Conservation (phyloP, 2,888 invertebrate species). For the Volucella inanis region DNA sequence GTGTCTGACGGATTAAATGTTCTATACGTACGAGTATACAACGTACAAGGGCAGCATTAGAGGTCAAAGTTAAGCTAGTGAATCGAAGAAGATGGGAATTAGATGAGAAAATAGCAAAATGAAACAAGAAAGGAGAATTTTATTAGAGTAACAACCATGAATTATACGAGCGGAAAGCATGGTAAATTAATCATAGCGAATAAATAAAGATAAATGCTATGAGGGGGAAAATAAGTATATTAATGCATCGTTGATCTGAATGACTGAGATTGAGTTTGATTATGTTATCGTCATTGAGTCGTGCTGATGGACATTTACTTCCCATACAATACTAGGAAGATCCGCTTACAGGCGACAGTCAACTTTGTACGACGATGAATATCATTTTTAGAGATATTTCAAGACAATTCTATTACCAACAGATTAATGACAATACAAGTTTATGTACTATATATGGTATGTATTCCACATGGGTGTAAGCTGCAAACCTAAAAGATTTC, state of each 20-base stretch:
- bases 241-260: slow-evolving; percentile 20
- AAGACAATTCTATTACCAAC: too few relatives aligned
- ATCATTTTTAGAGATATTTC: too few relatives aligned
- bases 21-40: not conserved
- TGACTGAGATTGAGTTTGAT: slow-evolving; percentile 25
- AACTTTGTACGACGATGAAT: too few relatives aligned
- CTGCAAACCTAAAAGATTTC: too few relatives aligned
- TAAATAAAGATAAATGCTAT: slow-evolving; percentile 37
- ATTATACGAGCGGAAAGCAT: not conserved
- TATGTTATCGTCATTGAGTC: slow-evolving; percentile 4
- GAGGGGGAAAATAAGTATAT: not conserved
- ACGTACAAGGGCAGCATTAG: not conserved
- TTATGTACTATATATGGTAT: too few relatives aligned
- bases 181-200: slow-evolving; percentile 23
- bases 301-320: too few relatives aligned
- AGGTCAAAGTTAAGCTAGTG: not conserved
- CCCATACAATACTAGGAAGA: too few relatives aligned
- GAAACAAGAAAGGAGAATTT: not conserved
- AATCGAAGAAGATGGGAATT: not conserved
- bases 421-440: too few relatives aligned
- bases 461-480: too few relatives aligned
- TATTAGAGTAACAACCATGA: not conserved
- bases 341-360: too few relatives aligned
- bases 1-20: not conserved
- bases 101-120: too few relatives aligned